A percentile compares a stretch with the other conserved stretches of the same genome.
Conservation (phyloP, 1,140 invertebrate genomes). For the Eumeta japonica region DNA sequence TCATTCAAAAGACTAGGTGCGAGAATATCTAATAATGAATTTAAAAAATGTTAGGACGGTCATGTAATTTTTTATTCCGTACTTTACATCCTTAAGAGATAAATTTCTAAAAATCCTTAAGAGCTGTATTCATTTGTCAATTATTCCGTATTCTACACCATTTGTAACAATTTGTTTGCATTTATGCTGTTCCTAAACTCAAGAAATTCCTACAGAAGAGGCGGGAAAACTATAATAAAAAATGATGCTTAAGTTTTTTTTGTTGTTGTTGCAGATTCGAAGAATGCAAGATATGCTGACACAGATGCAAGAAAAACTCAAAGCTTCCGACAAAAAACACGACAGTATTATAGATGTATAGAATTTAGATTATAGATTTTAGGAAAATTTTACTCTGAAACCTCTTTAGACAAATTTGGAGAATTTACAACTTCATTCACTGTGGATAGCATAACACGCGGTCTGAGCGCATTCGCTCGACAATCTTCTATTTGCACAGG, state of each 20-base stretch:
- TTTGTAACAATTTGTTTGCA: too few species aligned
- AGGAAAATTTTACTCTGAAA: constrained; percentile 21
- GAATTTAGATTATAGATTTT: constrained; percentile 35
- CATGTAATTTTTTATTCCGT: too few species aligned
- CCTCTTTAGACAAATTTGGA: constrained; percentile 42
- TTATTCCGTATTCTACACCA: too few species aligned
- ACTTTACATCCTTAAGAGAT: too few species aligned
- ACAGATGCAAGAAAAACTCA: constrained; percentile 95
- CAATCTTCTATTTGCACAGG: too few species aligned
- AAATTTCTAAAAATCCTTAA: too few species aligned
- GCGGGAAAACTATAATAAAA: background rate
- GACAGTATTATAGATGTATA: constrained; percentile 82
- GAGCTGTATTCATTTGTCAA: too few species aligned
- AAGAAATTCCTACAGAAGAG: too few species aligned
- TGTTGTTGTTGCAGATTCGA: constrained; percentile 69
- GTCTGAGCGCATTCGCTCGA: background rate
- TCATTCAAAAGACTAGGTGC: too few species aligned
- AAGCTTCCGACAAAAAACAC: constrained; percentile 75
- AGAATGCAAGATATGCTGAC: constrained; percentile 95
- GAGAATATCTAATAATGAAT: too few species aligned
- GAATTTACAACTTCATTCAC: constrained; percentile 42
- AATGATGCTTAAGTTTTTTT: constrained; percentile 4
- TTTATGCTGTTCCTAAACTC: too few species aligned
- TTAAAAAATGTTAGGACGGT: too few species aligned
- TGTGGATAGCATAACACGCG: background rate